Evolutionary conservation across 2,797 vertebrate species (phyloP).

Genomic region (Sciurus vulgaris): DNA sequence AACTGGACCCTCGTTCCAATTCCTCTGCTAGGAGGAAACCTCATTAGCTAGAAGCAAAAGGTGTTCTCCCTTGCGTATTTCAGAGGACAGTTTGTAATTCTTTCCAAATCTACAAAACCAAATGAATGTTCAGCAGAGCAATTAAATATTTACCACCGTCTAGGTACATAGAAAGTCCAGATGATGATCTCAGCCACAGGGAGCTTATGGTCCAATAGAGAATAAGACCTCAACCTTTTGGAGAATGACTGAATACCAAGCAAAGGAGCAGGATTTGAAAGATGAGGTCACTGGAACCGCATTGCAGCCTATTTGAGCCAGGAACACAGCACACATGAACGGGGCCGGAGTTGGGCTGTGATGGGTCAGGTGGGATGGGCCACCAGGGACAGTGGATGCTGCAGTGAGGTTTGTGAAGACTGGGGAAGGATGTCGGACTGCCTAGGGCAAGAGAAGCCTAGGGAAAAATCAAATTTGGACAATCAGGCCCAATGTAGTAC

Average conservation of each 20-base stretch:
- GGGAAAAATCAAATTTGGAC: not conserved
- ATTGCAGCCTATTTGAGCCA: not conserved
- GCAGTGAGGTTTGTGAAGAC: not conserved
- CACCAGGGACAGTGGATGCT: fast-evolving
- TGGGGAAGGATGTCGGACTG: not conserved
- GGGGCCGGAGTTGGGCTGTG: not conserved
- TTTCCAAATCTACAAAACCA: not conserved
- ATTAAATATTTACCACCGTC: not conserved
- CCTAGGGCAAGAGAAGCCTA: no score
- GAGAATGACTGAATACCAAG: no score
- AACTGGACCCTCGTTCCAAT: not conserved
- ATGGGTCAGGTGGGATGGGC: no score
- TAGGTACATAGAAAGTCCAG: not conserved
- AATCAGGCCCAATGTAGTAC: not conserved
- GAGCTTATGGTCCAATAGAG: not conserved
- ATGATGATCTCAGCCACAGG: not conserved
- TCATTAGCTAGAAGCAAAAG: not conserved
- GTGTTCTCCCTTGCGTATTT: not conserved
- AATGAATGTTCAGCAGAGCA: not conserved
- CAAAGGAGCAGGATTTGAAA: not conserved
- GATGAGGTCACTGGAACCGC: not conserved
- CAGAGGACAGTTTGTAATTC: not conserved
- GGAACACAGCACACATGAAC: not conserved
- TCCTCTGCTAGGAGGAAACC: not conserved
- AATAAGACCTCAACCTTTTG: not conserved